Conservation (phyloP, 2,113 vertebrate species). For the Nannospalax galili region DNA sequence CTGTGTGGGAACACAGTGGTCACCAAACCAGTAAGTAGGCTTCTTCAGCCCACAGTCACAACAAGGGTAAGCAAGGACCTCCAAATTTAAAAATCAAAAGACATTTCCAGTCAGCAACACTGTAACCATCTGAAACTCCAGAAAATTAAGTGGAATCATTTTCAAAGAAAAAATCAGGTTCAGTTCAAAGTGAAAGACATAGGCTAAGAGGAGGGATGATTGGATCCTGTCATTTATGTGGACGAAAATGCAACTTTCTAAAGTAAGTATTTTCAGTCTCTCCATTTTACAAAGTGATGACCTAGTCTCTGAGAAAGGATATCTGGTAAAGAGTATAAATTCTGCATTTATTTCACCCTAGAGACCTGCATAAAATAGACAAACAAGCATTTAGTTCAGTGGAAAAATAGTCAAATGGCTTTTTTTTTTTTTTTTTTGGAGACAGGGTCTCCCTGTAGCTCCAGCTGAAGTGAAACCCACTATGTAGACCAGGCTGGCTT, state of each 20-base stretch:
- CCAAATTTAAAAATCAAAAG: constrained; percentile 16
- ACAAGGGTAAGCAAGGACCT: not conserved
- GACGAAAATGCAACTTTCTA: not conserved
- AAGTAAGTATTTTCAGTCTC: not conserved
- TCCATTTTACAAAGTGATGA: not conserved
- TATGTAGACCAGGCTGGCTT: too few species aligned
- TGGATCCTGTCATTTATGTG: not conserved
- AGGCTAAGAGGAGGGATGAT: not conserved
- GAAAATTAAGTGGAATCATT: not conserved
- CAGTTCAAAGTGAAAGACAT: not conserved
- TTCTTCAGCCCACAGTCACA: not conserved
- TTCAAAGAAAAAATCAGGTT: too few species aligned
- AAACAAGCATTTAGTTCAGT: not conserved
- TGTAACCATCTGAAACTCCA: not conserved
- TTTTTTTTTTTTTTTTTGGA: not conserved
- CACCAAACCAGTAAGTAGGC: not conserved
- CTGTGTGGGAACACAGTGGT: not conserved
- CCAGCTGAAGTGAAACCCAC: too few species aligned
- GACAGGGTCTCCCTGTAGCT: too few species aligned
- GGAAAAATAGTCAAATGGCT: not conserved
- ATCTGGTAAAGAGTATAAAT: not conserved
- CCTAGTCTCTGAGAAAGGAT: not conserved
- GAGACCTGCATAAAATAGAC: not conserved
- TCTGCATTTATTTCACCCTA: not conserved
- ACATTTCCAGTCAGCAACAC: not conserved